Base-by-base conservation (phyloP, 1,140 invertebrate species). In the Phenacoccus solenopsis region DNA sequence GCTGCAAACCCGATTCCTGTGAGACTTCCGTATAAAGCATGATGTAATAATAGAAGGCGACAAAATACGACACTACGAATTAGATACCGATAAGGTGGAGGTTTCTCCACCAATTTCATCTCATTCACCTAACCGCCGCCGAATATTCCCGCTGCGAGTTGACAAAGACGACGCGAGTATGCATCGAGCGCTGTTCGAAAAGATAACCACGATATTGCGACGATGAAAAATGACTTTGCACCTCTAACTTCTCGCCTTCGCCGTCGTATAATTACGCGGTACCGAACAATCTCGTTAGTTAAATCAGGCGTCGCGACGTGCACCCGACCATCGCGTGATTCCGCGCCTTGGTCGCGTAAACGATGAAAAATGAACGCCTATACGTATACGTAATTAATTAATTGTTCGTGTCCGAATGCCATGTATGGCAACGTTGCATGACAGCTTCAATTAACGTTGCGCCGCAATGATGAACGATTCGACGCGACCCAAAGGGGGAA, bases 361-460 rank as follows among this genome's bases (percentile, higher is more conserved):
- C 38, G 13, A 49, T 49, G 38, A 49, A 49, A 49, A 49, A 49
- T 49, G 38, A 49, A 16, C 16, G 30, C 30, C 20, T 16, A n/a
- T n/a, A n/a, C n/a, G n/a, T n/a, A n/a, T n/a, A n/a, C 16, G 38
- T 49, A 49, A 49, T 49, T 49, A 49, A 49, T 49, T 49, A n/a
- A 16, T 49, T 49, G 38, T 49, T 49, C n/a, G 20, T 49, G 16
- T 10, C 12, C 38, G 20, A n/a, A 49, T 49, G 38, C 20, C 38
- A 49, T 49, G 38, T 49, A n/a, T 49, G 38, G 38, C 38, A 49
- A 49, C 38, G 38, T 49, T 49, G 38, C 38, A 49, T 49, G 38
- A 49, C 38, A 49, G 38, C 38, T 49, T 49, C 38, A 49, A 49
- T 49, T 49, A 49, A 49, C 5, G 38, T n/a, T n/a, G n/a, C n/a